Base-by-base conservation (phyloP, 53 echinoderm and acorn worm species). In the Crossaster papposus region DNA sequence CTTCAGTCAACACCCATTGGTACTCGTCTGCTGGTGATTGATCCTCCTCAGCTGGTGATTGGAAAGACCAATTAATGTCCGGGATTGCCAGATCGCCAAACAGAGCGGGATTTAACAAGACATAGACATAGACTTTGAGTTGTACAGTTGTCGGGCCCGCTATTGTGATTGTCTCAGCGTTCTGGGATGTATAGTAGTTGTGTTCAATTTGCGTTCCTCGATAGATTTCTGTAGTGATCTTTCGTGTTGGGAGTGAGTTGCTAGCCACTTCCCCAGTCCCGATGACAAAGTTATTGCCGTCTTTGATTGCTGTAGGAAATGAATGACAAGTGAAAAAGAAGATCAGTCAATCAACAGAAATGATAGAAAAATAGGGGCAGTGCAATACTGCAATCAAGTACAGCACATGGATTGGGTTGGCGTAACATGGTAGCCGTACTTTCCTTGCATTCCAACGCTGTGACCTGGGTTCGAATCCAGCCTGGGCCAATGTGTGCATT, bases 1-100 rank as follows among this genome's bases (percentile, higher is more conserved):
- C 92, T 0, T 38, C 79, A 0, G 90, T 83, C 50, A 68, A 65
- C 17, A 85, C 86, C 93, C 93, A 93, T 71, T 79, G 79, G 34
- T 80, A 72, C n/a, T 55, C 52, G 51, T 1, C 65, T 4, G 54
- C 22, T 4, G 30, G 34, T 8, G 28, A 2, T 10, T 85, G 72
- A n/a, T n/a, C n/a, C n/a, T n/a, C n/a, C n/a, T n/a, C n/a, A n/a
- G n/a, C n/a, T 4, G 30, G 34, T 8, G 28, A 2, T 10, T 85
- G 72, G 76, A 84, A 93, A 2, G 78, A 89, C 76, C 90, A 93
- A 0, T 30, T 72, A 50, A 93, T 74, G 26, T 85, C 44, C 4
- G 85, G 83, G 3, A 63, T 63, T 1, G 44, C 90, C 54, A 52
- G 34, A 30, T 55, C 51, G n/a, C 84, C 85, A 14, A 35, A 76